Conservation (phyloP, 2,888 invertebrate genomes). For the Argyresthia goedartella region DNA sequence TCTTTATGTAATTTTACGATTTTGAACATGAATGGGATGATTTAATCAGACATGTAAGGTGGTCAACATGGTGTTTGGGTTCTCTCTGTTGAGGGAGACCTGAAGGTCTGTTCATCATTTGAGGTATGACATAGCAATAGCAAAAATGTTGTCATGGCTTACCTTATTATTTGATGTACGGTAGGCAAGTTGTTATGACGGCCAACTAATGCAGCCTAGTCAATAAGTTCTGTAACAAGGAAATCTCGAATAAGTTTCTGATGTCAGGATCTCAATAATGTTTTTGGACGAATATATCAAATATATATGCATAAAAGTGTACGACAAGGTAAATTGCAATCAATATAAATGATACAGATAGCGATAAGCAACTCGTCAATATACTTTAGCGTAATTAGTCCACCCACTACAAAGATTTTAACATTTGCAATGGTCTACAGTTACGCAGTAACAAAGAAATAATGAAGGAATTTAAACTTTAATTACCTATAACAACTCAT, state of each 20-base stretch:
- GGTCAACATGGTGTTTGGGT: constrained; percentile 34
- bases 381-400: constrained; percentile 7
- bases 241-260: neutral
- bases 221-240: neutral
- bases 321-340: constrained; percentile 1
- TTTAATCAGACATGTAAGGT: constrained; percentile 10
- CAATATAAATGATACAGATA: neutral
- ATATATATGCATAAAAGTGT: neutral
- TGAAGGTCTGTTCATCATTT: constrained; percentile 56
- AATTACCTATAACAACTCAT: neutral
- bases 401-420: constrained; percentile 4
- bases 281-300: neutral
- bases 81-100: constrained; percentile 66
- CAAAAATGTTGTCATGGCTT: too few relatives aligned
- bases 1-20: too few relatives aligned
- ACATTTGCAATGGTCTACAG: constrained; percentile 6
- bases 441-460: constrained; percentile 1
- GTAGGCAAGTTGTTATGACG: neutral
- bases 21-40: neutral
- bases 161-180: neutral
- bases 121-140: neutral
- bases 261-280: neutral
- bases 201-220: neutral
- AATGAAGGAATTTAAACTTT: neutral
- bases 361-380: neutral